A percentile compares a stretch with the other conserved stretches of the same genome.
phyloP scores from a whole-genome alignment of 2,113 vertebrate genomes.

The Redunca redunca region DNA sequence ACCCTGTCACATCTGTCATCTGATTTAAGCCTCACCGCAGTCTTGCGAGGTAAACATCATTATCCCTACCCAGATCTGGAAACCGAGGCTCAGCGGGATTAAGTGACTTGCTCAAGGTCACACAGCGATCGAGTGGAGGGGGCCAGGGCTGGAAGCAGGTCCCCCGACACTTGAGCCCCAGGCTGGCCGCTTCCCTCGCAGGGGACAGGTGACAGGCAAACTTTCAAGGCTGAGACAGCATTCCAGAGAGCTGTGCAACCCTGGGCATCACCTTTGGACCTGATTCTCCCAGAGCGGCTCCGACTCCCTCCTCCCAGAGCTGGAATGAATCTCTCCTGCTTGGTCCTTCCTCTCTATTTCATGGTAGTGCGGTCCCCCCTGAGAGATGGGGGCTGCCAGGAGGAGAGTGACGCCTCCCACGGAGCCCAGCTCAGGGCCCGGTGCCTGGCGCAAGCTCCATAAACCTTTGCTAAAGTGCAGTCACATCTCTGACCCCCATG shows the following conservation, averaged over 20 bases:
- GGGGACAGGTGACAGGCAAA: background rate
- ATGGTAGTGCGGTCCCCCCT: rapidly evolving
- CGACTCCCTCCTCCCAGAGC: background rate
- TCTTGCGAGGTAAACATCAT: background rate
- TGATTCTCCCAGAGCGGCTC: background rate
- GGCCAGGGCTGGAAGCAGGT: background rate
- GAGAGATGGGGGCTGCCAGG: background rate
- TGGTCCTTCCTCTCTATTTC: background rate
- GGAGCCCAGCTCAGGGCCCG: rapidly evolving
- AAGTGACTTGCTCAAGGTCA: background rate
- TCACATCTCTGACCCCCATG: too few species aligned
- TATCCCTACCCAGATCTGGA: background rate
- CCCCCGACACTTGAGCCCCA: background rate
- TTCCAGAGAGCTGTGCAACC: background rate
- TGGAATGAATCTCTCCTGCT: background rate
- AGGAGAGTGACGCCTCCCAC: rapidly evolving
- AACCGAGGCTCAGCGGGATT: background rate
- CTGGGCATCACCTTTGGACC: background rate
- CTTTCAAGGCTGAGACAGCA: rapidly evolving
- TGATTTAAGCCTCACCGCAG: background rate
- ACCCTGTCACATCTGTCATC: background rate
- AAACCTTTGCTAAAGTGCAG: background rate
- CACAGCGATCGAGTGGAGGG: background rate
- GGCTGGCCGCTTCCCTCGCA: background rate
- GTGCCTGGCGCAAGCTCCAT: too few species aligned